Base-by-base conservation (phyloP, 1,140 invertebrate species). In the Orchestia grillus region DNA sequence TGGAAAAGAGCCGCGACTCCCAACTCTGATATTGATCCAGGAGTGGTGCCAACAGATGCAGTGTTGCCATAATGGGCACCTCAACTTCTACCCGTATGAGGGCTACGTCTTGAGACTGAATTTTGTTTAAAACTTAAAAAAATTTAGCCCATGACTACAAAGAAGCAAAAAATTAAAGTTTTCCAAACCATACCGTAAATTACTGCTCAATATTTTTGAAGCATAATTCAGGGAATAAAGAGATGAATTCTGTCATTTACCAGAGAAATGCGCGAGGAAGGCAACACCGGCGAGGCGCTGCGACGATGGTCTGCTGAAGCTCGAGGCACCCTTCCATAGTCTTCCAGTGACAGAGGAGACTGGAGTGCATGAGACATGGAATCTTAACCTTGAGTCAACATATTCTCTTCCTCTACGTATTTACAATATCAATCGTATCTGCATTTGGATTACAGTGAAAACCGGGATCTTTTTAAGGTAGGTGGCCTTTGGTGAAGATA, bases 401-500 rank as follows among this genome's bases (percentile, higher is more conserved):
- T 94, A 94, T 94, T 94, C 23, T 94, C 92, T 94, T 94, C 92
- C 47, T 45, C 92, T 42, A 91, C 88, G 44, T 91, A 43, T 42
- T 91, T 42, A 44, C 41, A 44, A 91, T 91, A 91, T 11, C 8
- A 43, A 44, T 94, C 19, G 92, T 94, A 42, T 94, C 92, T 94
- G 40, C 92, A 44, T 94, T 94, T 94, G 92, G 92, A 94, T 94
- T 94, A 94, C 44, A 45, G 92, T 94, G 92, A 94, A 94, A 94
- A 47, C 43, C 15, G 47, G 92, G 44, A 47, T 42, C 43, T 44
- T 94, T 11, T 23, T 94, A 28, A 94, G 92, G 92, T 94, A 94
- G 92, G 92, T 94, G 92, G 43, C 43, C 43, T 91, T 11, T 42
- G 88, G 15, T 41, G 88, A 91, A 44, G 41, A 43, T 91, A 42